A percentile compares a stretch with the other conserved stretches of the same genome.
phyloP scores from a whole-genome alignment of 2,888 invertebrate species.

The Amphimallon solstitiale region DNA sequence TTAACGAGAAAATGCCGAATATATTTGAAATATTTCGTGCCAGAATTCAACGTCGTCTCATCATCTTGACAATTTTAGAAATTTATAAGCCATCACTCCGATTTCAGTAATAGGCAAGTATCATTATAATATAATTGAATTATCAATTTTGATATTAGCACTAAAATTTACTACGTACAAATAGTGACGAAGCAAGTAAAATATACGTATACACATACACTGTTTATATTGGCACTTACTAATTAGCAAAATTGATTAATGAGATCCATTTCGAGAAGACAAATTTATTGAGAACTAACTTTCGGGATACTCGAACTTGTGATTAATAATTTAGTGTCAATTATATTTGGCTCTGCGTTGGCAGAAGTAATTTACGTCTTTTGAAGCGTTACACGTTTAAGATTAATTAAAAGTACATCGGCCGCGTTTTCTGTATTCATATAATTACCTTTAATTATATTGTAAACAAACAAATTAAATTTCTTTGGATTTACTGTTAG shows the following conservation, averaged over 20 bases:
- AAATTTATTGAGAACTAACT: conserved; percentile 33
- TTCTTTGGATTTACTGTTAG: no score
- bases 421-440: no score
- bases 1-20: no score
- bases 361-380: not conserved
- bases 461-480: no score
- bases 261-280: conserved; percentile 27
- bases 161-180: not conserved
- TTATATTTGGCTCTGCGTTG: conserved; percentile 14
- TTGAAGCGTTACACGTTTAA: not conserved
- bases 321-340: conserved; percentile 27
- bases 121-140: conserved; percentile 29
- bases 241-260: conserved; percentile 37
- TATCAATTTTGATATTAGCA: conserved; percentile 11
- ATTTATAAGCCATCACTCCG: not conserved
- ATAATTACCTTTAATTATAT: no score
- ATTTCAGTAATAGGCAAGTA: conserved; percentile 24
- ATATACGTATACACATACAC: not conserved
- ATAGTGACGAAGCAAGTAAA: conserved; percentile 11
- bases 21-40: no score
- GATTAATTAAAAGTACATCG: not conserved
- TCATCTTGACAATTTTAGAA: no score
- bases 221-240: conserved; percentile 29
- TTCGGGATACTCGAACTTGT: conserved; percentile 4
- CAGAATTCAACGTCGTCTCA: no score